Evolutionary conservation across 2,797 vertebrate species (phyloP), one percentile per base, ranked within the genome.

Genomic region (Bradypodion ventrale): DNA sequence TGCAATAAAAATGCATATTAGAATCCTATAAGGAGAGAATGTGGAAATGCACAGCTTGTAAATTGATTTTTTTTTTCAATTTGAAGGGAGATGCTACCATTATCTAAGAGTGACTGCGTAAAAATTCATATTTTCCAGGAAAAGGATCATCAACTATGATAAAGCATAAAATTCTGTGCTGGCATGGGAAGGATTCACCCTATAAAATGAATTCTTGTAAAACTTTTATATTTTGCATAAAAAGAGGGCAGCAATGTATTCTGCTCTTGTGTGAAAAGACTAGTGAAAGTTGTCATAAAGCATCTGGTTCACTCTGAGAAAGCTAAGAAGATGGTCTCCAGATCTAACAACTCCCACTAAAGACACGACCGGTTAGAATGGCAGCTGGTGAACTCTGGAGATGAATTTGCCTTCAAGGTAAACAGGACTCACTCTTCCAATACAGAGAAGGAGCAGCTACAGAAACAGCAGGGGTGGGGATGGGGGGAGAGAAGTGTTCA

Each of bases 131-230:
- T 82, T 29, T 65, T 25, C n/a, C 21, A 27, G 7, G 23, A 80
- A 85, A 75, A 65, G 86, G 65, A 81, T 46, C 2, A 0, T 35
- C 78, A 74, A 89, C 56, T 16, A 15, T 0, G 2, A 0, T 35
- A 78, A 74, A 89, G 60, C 16, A 15, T 0, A 78, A 87, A 83
- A 90, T 77, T 13, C 16, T 1, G 0, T 7, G 46, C 78, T 87
- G 74, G 73, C 1, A 86, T 81, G 74, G 75, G 62, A 56, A 91
- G 85, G 90, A 25, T 82, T 7, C 78, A 79, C 1, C 21, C 90
- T 25, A 23, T 80, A 68, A 80, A 80, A 68, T 63, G 80, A 87
- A 29, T 27, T 88, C 86, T 81, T 91, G 78, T 77, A 87, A 93
- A 84, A 84, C 42, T 23, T 52, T 85, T 84, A 88, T 19, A 74